These are phyloP conservation scores for Drosophila willistoni DNA, from an alignment of 1,140 invertebrate genomes.

Conservation along the genomic window DNA sequence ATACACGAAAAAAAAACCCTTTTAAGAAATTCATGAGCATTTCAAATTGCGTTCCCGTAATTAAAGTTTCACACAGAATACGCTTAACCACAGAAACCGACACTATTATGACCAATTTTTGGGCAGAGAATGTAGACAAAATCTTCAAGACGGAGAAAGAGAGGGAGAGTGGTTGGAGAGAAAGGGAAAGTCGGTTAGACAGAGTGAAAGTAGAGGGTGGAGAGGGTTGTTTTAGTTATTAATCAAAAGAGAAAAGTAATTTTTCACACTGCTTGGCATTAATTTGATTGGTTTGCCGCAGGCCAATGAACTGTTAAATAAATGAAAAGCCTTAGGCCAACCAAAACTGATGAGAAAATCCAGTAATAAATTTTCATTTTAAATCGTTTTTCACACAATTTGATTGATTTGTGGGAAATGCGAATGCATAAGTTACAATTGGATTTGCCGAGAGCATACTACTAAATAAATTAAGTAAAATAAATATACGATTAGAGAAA, in stretches of 20 bases:
- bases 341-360: conserved; percentile 18
- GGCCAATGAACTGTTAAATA: conserved; percentile 61
- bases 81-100: conserved; percentile 41
- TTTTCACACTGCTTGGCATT: conserved; percentile 53
- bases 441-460: neutral
- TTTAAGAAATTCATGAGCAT: conserved; percentile 31
- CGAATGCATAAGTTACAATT: conserved; percentile 2
- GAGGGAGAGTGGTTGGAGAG: neutral
- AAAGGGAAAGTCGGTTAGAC: neutral
- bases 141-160: conserved; percentile 24
- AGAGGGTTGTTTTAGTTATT: conserved; percentile 31
- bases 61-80: conserved; percentile 51
- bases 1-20: conserved; percentile 10
- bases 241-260: conserved; percentile 54
- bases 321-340: conserved; percentile 31
- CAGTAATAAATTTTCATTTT: conserved; percentile 39
- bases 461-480: neutral
- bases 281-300: conserved; percentile 48
- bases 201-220: neutral
- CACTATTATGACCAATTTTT: conserved; percentile 49
- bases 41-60: conserved; percentile 49
- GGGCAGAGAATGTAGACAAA: conserved; percentile 11
- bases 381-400: conserved; percentile 3
- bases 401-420: conserved; percentile 11
- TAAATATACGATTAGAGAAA: neutral